Base-by-base conservation (phyloP, 2,797 vertebrate species). In the Columba guinea region DNA sequence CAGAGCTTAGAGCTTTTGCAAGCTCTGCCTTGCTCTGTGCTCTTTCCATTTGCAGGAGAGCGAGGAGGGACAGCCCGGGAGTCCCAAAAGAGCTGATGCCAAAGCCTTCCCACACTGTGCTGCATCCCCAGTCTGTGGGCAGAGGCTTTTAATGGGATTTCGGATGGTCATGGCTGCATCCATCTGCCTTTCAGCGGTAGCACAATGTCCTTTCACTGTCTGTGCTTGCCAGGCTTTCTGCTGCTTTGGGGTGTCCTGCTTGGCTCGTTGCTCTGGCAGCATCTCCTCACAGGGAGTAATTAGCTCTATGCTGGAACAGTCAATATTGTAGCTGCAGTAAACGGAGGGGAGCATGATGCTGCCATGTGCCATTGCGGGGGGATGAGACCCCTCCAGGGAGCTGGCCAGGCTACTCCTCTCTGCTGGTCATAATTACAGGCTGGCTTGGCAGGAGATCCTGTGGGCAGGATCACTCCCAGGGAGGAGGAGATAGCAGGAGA, bases 231-330 rank as follows among this genome's bases (percentile, higher is more conserved):
- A 81, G 37, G 87, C 81, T 51, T 73, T 86, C 90, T 52, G 68
- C 84, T 93, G 21, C 35, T 71, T 52, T 0, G 17, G 74, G 71
- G 62, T 84, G 81, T 94, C 94, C 95, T 14, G 2, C 74, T 67
- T 67, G 79, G 67, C 87, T 91, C 4, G 0, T 90, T 90, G 70
- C 49, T 87, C 84, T 74, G 78, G 79, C 48, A 87, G 74, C 52
- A 53, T 28, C 58, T 92, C 75, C 60, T 77, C 32, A 30, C 44
- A 85, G 73, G 86, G 81, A 84, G 62, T 58, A 84, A 95, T 95
- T 87, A 92, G 85, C 75, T 83, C 18, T 52, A 9, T 19, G 53
- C 77, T 82, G 37, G 80, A 82, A 90, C 46, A 24, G 78, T 92
- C 5, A 4, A 9, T 90, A 82, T 9, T 63, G 65, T 46, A 91